Base-by-base conservation (phyloP, 2,888 invertebrate genomes). In the Andrena marginata region DNA sequence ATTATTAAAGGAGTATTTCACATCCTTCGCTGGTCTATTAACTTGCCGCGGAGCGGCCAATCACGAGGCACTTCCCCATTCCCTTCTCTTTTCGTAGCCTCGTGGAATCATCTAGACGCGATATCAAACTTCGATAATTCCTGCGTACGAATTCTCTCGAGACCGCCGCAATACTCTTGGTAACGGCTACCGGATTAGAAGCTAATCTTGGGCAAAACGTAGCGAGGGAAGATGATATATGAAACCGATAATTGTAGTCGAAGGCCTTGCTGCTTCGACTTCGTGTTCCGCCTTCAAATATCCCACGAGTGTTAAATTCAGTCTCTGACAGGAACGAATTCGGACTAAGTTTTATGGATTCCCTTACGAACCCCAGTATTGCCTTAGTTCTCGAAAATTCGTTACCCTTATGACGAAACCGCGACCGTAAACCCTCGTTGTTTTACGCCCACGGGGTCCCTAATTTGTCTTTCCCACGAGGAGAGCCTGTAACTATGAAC, bases 1-100 rank as follows among this genome's bases (percentile, higher is more conserved):
- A 91, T 90, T 82, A 91, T 89, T 91, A 89, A 90, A 89, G 77
- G 73, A 87, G 74, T 85, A 89, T 87, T 85, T 83, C 84, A 82
- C 65, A 81, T 65, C 26, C 31, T 29, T 51, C 59, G 59, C 29
- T n/a, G 48, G 49, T 16, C 23, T 80, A 70, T 84, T 67, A 83
- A 51, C 78, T 54, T 60, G 5, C 10, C 48, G 59, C 20, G n/a
- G 16, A 35, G 69, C 20, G 7, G n/a, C 54, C 54, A 74, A 70
- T 31, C 64, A 65, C 56, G 4, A 10, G 13, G 13, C 42, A 5
- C 42, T 5, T 16, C 42, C 42, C 42, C 16, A 4, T 42, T 42
- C 42, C 42, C 42, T 42, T 16, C 42, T 42, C 29, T 26, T 48
- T 56, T 23, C 56, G 4, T 33, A 26, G n/a, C 16, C 54, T 26